Conservation (phyloP, 1,140 invertebrate species). For the Palaemon carinicauda region DNA sequence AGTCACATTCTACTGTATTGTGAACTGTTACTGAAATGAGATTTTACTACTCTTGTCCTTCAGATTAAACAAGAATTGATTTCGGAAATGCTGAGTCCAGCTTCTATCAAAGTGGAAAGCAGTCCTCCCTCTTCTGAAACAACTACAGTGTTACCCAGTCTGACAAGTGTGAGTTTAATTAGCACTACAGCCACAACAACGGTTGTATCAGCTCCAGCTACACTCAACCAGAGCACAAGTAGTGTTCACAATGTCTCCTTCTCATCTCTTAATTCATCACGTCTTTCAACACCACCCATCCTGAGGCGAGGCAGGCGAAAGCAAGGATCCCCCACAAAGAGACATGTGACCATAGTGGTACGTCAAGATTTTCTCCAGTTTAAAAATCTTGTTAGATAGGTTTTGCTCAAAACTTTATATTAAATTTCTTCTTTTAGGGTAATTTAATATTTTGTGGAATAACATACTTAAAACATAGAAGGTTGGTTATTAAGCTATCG, state of each 20-base stretch:
- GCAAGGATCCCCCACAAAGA: constrained; percentile 46
- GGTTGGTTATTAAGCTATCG: no score
- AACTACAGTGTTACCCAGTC: neutral
- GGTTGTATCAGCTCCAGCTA: no score
- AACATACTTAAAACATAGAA: no score
- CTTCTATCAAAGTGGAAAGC: neutral
- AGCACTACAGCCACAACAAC: neutral
- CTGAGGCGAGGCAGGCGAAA: constrained; percentile 66
- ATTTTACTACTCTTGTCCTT: neutral
- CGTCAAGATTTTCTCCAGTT: neutral
- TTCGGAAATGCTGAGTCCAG: constrained; percentile 3
- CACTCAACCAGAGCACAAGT: constrained; percentile 12
- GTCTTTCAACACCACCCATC: constrained; percentile 70
- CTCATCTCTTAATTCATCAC: constrained; percentile 44
- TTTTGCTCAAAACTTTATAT: no score
- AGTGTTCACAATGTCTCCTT: constrained; percentile 45
- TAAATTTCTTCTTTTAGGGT: no score
- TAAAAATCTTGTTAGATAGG: no score
- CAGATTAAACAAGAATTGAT: constrained; percentile 42
- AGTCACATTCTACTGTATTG: neutral
- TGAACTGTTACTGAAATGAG: neutral
- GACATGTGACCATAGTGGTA: constrained; percentile 36
- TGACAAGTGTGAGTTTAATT: neutral
- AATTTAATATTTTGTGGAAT: no score
- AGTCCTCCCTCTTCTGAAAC: neutral